These are phyloP conservation scores for Hyposoter didymator DNA, from an alignment of 2,888 invertebrate genomes.

Conservation along the genomic window DNA sequence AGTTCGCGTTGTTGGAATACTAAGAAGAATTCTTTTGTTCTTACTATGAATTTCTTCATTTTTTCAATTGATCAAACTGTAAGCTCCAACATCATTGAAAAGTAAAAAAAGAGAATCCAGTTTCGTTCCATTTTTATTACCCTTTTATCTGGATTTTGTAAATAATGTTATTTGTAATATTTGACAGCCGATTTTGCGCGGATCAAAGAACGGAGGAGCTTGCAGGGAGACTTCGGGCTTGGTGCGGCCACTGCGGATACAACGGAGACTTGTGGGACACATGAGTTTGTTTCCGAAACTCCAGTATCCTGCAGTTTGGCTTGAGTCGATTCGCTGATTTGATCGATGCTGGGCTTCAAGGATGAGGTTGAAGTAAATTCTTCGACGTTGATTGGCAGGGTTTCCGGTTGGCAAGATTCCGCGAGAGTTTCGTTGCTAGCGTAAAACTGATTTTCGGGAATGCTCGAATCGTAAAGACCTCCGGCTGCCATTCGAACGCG, in stretches of 20 bases:
- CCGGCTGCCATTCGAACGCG: conserved; percentile 31
- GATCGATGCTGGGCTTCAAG: neutral
- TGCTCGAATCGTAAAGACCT: neutral
- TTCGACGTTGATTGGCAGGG: neutral
- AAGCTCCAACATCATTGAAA: neutral
- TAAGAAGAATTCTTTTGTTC: neutral
- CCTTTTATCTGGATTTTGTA: neutral
- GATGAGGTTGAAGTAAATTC: neutral
- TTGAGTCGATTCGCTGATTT: neutral
- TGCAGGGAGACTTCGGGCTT: conserved; percentile 40
- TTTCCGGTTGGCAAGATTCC: neutral
- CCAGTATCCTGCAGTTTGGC: neutral
- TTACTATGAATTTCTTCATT: neutral
- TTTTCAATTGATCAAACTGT: neutral
- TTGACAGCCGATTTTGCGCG: conserved; percentile 45
- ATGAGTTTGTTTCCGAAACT: neutral
- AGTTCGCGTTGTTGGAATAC: neutral
- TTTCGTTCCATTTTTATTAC: conserved; percentile 1
- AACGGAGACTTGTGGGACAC: conserved; percentile 25
- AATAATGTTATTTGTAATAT: conserved; percentile 37
- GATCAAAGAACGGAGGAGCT: conserved; percentile 60
- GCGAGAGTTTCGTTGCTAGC: neutral
- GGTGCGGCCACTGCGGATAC: conserved; percentile 28
- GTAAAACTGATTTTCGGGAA: neutral
- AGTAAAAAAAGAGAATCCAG: neutral